These are phyloP conservation scores for Danaus plexippus DNA, from an alignment of 1,140 invertebrate species.

Conservation along the genomic window DNA sequence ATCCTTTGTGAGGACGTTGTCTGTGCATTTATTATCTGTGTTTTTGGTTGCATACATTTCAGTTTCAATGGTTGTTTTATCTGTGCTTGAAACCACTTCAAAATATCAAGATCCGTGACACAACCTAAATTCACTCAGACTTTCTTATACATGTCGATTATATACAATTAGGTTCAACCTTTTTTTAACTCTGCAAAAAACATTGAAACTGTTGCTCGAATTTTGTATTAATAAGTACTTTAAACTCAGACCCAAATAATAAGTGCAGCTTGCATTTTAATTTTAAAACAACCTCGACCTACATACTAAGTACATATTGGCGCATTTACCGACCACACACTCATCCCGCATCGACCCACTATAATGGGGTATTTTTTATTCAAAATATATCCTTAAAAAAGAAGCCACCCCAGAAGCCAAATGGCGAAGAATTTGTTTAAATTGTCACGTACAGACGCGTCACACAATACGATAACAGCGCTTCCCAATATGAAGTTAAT, in stretches of 20 bases:
- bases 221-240: background rate
- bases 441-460: conserved; percentile 70
- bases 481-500: conserved; percentile 39
- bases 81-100: too few relatives aligned
- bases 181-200: too few relatives aligned
- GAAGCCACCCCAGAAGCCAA: conserved; percentile 64
- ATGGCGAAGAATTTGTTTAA: conserved; percentile 72
- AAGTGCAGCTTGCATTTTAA: too few relatives aligned
- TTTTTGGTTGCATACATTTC: conserved; percentile 7
- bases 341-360: conserved; percentile 49
- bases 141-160: too few relatives aligned
- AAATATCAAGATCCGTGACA: too few relatives aligned
- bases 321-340: conserved; percentile 42
- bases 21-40: conserved; percentile 26
- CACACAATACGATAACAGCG: conserved; percentile 53
- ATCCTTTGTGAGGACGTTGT: too few relatives aligned
- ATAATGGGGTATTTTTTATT: conserved; percentile 60
- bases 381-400: conserved; percentile 63
- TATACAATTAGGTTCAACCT: too few relatives aligned
- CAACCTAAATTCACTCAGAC: too few relatives aligned
- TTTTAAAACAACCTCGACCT: too few relatives aligned
- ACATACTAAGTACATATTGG: background rate
- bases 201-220: too few relatives aligned
- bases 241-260: too few relatives aligned
- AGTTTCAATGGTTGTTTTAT: conserved; percentile 11